Evolutionary conservation across 2,888 invertebrate species (phyloP).

Genomic region (Synergus itoensis): DNA sequence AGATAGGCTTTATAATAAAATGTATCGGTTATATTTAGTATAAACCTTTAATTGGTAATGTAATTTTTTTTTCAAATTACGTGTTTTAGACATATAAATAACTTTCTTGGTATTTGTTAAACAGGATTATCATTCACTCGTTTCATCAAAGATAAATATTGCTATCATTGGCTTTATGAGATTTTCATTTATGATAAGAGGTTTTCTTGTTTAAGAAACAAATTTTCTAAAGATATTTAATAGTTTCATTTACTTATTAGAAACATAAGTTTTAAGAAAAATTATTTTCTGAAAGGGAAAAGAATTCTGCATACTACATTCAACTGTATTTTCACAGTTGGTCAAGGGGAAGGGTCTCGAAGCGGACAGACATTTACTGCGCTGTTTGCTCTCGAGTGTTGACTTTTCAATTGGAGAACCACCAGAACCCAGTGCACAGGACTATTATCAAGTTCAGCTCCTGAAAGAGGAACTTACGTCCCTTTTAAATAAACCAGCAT

Average conservation of each 20-base stretch:
- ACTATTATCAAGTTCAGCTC: constrained; percentile 84
- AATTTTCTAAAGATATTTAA: background rate
- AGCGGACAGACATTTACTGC: constrained; percentile 97
- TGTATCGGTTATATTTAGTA: background rate
- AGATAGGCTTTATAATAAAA: background rate
- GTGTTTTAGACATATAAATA: background rate
- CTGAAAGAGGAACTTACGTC: constrained; percentile 88
- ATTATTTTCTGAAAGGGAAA: background rate
- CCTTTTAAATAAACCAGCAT: constrained; percentile 91
- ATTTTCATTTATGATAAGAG: too few relatives aligned
- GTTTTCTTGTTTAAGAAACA: background rate
- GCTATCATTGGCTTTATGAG: too few relatives aligned
- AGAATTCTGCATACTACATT: background rate
- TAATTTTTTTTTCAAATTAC: background rate
- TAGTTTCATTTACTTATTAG: background rate
- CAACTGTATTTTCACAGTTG: constrained; percentile 81
- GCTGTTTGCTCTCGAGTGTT: constrained; percentile 94
- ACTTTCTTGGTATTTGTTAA: background rate
- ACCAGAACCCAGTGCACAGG: constrained; percentile 79
- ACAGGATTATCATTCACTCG: background rate
- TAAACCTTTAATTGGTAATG: background rate
- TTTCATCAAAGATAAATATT: background rate
- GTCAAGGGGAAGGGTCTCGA: constrained; percentile 95
- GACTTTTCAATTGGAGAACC: constrained; percentile 86
- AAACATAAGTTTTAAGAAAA: background rate